A percentile compares a stretch with the other conserved stretches of the same genome.
These are phyloP conservation scores for Sebastes cheni DNA, from an alignment of 2,797 vertebrate species.

Conservation along the genomic window DNA sequence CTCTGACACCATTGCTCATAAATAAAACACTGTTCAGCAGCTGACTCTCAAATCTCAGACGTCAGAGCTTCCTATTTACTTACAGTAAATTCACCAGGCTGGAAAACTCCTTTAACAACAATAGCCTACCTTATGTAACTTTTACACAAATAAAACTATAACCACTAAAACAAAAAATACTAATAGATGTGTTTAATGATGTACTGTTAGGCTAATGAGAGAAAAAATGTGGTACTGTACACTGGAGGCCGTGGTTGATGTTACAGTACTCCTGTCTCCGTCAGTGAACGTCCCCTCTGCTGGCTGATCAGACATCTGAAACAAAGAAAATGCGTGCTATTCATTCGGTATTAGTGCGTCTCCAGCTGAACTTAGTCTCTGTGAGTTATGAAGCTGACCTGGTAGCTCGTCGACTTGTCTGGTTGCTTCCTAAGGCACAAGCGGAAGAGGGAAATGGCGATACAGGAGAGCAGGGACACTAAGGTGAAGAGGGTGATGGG, in stretches of 20 bases:
- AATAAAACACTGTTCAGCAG: neutral
- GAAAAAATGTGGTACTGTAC: constrained; percentile 72
- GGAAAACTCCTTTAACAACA: neutral
- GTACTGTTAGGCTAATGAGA: neutral
- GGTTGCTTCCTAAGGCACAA: constrained; percentile 89
- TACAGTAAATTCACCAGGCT: neutral
- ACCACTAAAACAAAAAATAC: neutral
- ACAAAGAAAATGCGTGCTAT: constrained; percentile 15
- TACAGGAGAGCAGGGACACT: constrained; percentile 84
- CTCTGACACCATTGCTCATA: neutral
- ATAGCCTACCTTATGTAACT: neutral
- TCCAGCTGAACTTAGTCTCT: neutral
- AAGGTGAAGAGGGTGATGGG: constrained; percentile 92
- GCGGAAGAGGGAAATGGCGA: constrained; percentile 85
- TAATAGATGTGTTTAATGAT: neutral
- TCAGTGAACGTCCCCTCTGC: constrained; percentile 86
- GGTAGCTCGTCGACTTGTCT: constrained; percentile 85
- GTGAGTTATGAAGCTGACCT: constrained; percentile 78
- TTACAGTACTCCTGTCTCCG: constrained; percentile 87
- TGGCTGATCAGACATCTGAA: constrained; percentile 89
- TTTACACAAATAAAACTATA: neutral
- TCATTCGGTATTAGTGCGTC: neutral
- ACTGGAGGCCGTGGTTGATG: constrained; percentile 90
- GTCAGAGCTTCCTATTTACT: neutral
- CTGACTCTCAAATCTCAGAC: neutral